Base-by-base conservation (phyloP, 2,888 invertebrate genomes). In the Mechanitis messenoides region DNA sequence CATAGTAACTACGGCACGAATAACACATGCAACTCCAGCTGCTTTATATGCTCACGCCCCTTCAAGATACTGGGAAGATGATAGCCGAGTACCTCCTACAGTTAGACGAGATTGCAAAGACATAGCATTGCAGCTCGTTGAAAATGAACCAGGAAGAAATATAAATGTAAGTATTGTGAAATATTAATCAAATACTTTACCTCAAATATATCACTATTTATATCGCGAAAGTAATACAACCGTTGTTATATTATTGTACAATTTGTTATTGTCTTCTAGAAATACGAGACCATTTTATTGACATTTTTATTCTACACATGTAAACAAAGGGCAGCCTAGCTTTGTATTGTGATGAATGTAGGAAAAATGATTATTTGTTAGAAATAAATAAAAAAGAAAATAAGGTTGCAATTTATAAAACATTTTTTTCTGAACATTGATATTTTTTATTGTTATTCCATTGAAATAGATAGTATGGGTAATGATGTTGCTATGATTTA, bases 21-120 rank as follows among this genome's bases (percentile, higher is more conserved):
- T 95, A 70, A 95, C 95, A 0, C 95, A 95, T 76, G 95, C 95
- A 0, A 95, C 95, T 0, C 95, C 95, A 0, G 94, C 95, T 0
- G 95, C 95, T 0, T 83, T 94, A 46, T 95, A 94, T 76, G 94
- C 95, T 1, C 95, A 95, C 74, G 92, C 94, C 2, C 93, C 94
- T 6, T 93, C 94, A 28, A 87, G 95, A 55, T 94, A 94, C 78
- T 95, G 95, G 95, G 95, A 95, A 76, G 94, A 95, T 71, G 94
- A 95, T 76, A 93, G 93, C 65, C 92, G 95, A 74, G 93, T 95
- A 1, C 94, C 95, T 0, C 93, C 93, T 0, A 91, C 92, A 11
- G 92, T 93, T 28, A 85, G 94, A 62, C 92, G 92, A 74, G 92
- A 93, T 69, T 95, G 95, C 87, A 95, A 95, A 77, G 95, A 95